These are phyloP conservation scores for Achroia grisella DNA, from an alignment of 1,140 invertebrate species.

Conservation along the genomic window DNA sequence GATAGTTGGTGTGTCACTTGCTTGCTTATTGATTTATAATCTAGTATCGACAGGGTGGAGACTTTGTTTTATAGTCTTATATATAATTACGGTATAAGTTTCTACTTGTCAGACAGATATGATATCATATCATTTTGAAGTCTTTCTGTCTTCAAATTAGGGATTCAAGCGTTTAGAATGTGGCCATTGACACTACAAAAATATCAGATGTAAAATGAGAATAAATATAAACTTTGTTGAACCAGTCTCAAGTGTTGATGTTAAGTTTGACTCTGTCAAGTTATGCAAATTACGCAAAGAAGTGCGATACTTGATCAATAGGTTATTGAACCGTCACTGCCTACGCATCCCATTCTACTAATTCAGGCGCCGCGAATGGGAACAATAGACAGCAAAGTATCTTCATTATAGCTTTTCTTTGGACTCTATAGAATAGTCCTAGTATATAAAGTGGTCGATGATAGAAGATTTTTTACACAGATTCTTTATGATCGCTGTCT, in stretches of 20 bases:
- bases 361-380: constrained; percentile 11
- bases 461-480: constrained; percentile 16
- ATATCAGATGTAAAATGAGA: constrained; percentile 22
- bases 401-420: constrained; percentile 18
- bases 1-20: no score
- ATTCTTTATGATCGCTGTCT: constrained; percentile 5
- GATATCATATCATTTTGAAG: neutral
- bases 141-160: neutral
- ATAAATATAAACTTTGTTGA: constrained; percentile 47
- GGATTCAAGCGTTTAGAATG: neutral
- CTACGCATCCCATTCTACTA: constrained; percentile 28
- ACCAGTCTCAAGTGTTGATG: constrained; percentile 53
- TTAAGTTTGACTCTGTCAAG: constrained; percentile 54
- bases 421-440: constrained; percentile 9
- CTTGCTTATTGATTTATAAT: no score
- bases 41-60: no score
- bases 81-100: neutral
- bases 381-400: constrained; percentile 5
- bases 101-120: neutral
- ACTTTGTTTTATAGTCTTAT: neutral
- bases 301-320: constrained; percentile 53
- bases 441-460: constrained; percentile 5
- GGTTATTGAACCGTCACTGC: constrained; percentile 46
- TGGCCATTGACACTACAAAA: constrained; percentile 31
- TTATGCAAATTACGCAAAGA: constrained; percentile 66